Base-by-base conservation (phyloP, 2,888 invertebrate species). In the Venusia cambrica region DNA sequence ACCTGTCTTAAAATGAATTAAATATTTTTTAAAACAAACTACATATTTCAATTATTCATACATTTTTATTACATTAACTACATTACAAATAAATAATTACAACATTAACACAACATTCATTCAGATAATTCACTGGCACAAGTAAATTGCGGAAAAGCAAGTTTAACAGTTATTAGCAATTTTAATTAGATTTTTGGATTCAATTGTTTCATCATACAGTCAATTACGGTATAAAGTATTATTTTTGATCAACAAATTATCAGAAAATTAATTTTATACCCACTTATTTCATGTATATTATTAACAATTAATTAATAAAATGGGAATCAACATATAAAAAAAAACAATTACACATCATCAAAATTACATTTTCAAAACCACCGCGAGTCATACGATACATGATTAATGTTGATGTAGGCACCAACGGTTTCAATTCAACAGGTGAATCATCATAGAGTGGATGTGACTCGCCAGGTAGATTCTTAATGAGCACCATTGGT, bases 21-120 rank as follows among this genome's bases (percentile, higher is more conserved):
- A 5, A 45, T 40, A n/a, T 29, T 46, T 30, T 35, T 15, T 35
- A 17, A 34, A 41, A 40, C 24, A 39, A 42, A 45, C n/a, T n/a
- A 38, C 12, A 29, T 21, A 29, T 16, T 22, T 21, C 31, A 31
- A 20, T 17, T 39, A 18, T 32, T 45, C 29, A 24, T 61, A 58
- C 54, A 63, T 58, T 66, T n/a, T 53, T 34, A 56, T 56, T 51
- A 28, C 8, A 27, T 15, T 1, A 45, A 45, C 40, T 33, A 49
- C n/a, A 54, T 49, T 59, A 51, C 55, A 57, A 59, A 64, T 48
- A 46, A 66, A 51, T 57, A 57, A 57, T 62, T 69, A 62, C n/a
- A n/a, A n/a, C n/a, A 51, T 41, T 49, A 33, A 36, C 7, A 24
- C 35, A 20, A 30, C 36, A 51, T 22, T 43, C 28, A 48, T 31